Evolutionary conservation across 2,888 invertebrate species (phyloP).

Genomic region (Biston stratarius): DNA sequence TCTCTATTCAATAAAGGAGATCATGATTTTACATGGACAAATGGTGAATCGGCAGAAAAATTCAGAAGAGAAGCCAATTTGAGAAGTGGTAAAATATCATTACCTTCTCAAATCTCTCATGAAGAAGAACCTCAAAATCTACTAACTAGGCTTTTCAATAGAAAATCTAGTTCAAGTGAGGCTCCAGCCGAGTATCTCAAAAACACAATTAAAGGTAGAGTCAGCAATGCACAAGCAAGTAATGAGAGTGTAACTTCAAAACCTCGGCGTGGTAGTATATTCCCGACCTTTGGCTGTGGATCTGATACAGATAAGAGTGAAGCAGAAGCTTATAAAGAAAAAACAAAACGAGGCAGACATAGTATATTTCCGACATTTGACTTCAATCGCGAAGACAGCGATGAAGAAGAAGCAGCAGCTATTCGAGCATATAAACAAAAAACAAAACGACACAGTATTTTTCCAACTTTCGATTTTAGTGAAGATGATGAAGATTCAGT

Average conservation of each 20-base stretch:
- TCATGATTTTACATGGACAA: slow-evolving; percentile 90
- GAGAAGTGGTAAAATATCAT: slow-evolving; percentile 75
- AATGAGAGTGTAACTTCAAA: slow-evolving; percentile 62
- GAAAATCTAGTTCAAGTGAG: slow-evolving; percentile 70
- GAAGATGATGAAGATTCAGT: slow-evolving; percentile 76
- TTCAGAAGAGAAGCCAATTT: slow-evolving; percentile 83
- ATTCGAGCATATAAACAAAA: slow-evolving; percentile 54
- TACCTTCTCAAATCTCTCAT: slow-evolving; percentile 63
- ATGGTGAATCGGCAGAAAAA: slow-evolving; percentile 87
- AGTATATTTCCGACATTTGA: slow-evolving; percentile 78
- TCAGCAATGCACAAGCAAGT: slow-evolving; percentile 61
- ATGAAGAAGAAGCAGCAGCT: slow-evolving; percentile 51
- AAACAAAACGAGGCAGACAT: slow-evolving; percentile 71
- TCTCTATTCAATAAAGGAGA: slow-evolving; percentile 69
- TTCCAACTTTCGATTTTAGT: slow-evolving; percentile 75
- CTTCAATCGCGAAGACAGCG: slow-evolving; percentile 69
- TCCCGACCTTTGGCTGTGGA: slow-evolving; percentile 66
- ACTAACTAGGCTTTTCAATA: slow-evolving; percentile 64
- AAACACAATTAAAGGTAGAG: slow-evolving; percentile 70
- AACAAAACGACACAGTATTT: slow-evolving; percentile 74
- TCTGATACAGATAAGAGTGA: slow-evolving; percentile 62
- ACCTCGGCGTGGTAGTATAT: slow-evolving; percentile 72
- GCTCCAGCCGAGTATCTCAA: slow-evolving; percentile 71
- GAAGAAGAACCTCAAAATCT: slow-evolving; percentile 61
- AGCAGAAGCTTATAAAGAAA: slow-evolving; percentile 71